Evolutionary conservation across 2,797 vertebrate genomes (phyloP).

Genomic region (Vireo griseus): DNA sequence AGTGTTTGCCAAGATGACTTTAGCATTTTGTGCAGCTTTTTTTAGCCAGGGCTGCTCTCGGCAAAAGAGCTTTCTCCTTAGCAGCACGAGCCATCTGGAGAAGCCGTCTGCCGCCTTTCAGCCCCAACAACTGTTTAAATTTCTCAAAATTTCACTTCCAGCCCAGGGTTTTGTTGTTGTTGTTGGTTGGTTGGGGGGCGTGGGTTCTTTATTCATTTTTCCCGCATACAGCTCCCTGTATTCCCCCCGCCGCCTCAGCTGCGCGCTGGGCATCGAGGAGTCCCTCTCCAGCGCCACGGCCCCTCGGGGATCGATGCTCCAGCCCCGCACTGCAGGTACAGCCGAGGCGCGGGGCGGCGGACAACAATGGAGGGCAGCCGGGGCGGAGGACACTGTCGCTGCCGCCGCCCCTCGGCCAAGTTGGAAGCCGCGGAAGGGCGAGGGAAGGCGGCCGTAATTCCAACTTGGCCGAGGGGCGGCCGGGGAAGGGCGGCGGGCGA

Average conservation of each 20-base stretch:
- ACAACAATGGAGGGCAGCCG: neutral
- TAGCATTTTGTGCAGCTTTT: neutral
- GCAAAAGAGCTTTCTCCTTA: neutral
- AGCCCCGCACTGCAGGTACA: slow-evolving; percentile 14
- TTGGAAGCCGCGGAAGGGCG: neutral
- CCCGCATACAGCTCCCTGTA: neutral
- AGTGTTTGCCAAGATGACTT: neutral
- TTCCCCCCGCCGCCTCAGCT: neutral
- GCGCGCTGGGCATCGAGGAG: fast-evolving
- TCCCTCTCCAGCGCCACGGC: neutral
- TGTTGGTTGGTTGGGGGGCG: neutral
- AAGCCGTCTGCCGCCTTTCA: neutral
- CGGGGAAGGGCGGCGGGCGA: neutral
- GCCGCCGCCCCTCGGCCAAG: neutral
- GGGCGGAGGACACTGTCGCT: neutral
- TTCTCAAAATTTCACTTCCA: neutral
- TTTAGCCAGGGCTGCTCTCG: neutral
- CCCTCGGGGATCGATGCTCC: neutral
- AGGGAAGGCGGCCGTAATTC: neutral
- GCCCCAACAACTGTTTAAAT: neutral
- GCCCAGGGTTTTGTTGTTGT: neutral
- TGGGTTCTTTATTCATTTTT: no score
- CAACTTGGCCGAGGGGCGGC: neutral
- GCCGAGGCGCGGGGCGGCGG: neutral
- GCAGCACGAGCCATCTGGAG: slow-evolving; percentile 12